phyloP scores from a whole-genome alignment of 2,888 invertebrate genomes.

The Thereva unica region DNA sequence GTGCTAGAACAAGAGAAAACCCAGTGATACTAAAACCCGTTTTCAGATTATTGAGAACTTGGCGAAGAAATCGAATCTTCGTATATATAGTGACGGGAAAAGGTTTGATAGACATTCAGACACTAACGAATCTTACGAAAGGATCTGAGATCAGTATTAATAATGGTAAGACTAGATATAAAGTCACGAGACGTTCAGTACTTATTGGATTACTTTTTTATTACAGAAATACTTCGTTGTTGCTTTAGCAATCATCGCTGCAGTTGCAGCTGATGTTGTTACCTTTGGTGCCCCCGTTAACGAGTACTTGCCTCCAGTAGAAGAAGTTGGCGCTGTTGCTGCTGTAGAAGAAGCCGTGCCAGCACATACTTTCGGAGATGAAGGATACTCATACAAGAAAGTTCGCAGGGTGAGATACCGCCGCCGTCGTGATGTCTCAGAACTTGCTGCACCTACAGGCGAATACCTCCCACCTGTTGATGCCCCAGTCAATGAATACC shows the following conservation, averaged over 20 bases:
- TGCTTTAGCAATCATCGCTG: constrained; percentile 1
- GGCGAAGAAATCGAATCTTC: too few species aligned
- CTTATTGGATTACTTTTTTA: too few species aligned
- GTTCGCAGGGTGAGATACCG: too few species aligned
- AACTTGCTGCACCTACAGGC: neutral
- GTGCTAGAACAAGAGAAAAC: too few species aligned
- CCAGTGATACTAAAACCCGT: too few species aligned
- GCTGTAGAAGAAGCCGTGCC: neutral
- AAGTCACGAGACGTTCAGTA: neutral
- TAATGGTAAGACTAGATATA: neutral
- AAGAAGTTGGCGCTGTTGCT: neutral
- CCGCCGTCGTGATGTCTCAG: neutral
- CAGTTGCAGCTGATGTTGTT: neutral
- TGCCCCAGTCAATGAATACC: neutral
- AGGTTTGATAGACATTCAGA: too few species aligned
- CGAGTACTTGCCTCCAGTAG: neutral
- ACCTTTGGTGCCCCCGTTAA: neutral
- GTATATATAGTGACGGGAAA: too few species aligned
- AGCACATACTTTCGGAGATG: neutral
- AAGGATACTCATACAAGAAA: neutral
- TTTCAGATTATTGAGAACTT: too few species aligned
- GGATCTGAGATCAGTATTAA: too few species aligned
- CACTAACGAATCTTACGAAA: too few species aligned
- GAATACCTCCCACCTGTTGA: neutral
- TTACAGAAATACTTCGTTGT: constrained; percentile 19